phyloP scores from a whole-genome alignment of 2,888 invertebrate genomes.

The Trachelus tabidus region DNA sequence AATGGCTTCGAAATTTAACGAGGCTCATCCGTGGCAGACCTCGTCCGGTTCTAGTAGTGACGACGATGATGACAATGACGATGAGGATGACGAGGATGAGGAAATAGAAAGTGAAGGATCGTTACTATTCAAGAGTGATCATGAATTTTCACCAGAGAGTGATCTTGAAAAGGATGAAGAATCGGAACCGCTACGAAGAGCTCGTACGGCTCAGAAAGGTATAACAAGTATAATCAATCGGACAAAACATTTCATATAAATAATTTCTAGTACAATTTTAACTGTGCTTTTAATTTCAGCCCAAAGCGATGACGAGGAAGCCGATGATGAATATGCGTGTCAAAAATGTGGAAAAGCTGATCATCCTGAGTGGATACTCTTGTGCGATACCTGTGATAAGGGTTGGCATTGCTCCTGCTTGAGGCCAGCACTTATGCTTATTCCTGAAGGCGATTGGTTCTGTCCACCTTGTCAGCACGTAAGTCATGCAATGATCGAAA shows the following conservation, averaged over 20 bases:
- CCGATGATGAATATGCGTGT: constrained; percentile 81
- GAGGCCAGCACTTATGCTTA: constrained; percentile 89
- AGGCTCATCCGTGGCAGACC: constrained; percentile 71
- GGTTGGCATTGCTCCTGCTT: constrained; percentile 99
- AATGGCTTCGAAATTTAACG: constrained; percentile 64
- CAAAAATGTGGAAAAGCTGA: constrained; percentile 90
- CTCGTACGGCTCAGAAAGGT: constrained; percentile 87
- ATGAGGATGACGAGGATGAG: constrained; percentile 66
- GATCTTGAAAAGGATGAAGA: constrained; percentile 81
- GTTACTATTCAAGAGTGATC: constrained; percentile 80
- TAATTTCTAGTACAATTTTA: constrained; percentile 11
- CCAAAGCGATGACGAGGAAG: constrained; percentile 53
- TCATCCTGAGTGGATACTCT: constrained; percentile 96
- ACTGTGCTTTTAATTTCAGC: constrained; percentile 26
- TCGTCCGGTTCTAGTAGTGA: constrained; percentile 69
- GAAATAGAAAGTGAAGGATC: constrained; percentile 65
- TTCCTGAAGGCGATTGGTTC: constrained; percentile 98
- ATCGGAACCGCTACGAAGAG: constrained; percentile 81
- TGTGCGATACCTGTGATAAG: constrained; percentile 95
- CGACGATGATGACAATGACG: constrained; percentile 64
- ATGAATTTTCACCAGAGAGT: constrained; percentile 93
- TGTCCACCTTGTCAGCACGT: constrained; percentile 98
- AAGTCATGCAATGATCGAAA: constrained; percentile 59
- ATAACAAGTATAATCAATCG: constrained; percentile 22
- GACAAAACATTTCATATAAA: neutral